Percentiles rank a stretch among this genome's conserved stretches.
Evolutionary conservation across 2,113 vertebrate species (phyloP).

Genomic region (Pteronura brasiliensis): DNA sequence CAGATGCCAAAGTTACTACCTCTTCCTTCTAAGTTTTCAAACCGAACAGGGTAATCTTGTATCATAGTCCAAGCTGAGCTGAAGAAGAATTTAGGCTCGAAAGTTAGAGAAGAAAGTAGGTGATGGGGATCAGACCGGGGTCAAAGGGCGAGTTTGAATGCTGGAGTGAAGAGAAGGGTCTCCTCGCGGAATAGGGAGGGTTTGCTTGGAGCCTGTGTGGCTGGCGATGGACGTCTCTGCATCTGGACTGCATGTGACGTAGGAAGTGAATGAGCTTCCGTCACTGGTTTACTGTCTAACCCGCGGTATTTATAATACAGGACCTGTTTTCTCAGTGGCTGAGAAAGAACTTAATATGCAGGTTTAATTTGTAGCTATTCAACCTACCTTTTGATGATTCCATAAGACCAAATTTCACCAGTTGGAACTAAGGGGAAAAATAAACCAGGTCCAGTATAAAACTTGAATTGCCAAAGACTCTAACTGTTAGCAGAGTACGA

Average conservation of each 20-base stretch:
- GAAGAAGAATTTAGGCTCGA: not conserved
- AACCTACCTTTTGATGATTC: not conserved
- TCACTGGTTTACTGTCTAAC: not conserved
- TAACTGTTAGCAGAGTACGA: not conserved
- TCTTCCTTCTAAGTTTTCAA: not conserved
- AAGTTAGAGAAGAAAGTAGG: not conserved
- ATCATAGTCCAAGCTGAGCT: not conserved
- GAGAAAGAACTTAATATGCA: not conserved
- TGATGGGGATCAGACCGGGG: not conserved
- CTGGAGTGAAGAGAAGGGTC: not conserved
- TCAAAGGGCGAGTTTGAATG: not conserved
- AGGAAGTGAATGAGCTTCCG: not conserved
- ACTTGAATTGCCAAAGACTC: not conserved
- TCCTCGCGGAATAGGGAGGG: not conserved
- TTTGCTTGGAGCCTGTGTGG: not conserved
- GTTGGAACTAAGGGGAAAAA: not conserved
- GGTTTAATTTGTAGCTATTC: not conserved
- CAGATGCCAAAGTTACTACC: not conserved
- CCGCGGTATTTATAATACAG: not conserved
- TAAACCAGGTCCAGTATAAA: not conserved
- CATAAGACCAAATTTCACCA: not conserved
- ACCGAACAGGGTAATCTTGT: not conserved
- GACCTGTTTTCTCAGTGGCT: not conserved
- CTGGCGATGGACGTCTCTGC: not conserved
- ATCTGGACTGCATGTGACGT: too few species aligned